phyloP scores from a whole-genome alignment of 1,140 invertebrate species.

The Lepeophtheirus salmonis region DNA sequence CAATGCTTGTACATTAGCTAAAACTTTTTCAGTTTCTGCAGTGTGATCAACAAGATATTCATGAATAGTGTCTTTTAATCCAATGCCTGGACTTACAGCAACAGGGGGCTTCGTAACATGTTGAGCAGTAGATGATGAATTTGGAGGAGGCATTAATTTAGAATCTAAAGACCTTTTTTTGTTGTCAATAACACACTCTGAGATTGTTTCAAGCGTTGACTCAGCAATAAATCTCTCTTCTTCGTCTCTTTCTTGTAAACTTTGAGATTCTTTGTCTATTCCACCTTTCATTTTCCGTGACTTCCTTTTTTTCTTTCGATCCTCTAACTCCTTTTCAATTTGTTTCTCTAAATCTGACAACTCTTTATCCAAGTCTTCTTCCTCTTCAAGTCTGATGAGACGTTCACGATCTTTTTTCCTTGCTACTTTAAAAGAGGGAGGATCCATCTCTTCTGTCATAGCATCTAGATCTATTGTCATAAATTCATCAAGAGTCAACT shows the following conservation, averaged over 20 bases:
- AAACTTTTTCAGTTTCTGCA: slow-evolving; percentile 10
- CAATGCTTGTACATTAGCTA: slow-evolving; percentile 13
- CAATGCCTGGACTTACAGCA: slow-evolving; percentile 5
- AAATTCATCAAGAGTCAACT: slow-evolving; percentile 85
- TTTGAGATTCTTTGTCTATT: no score
- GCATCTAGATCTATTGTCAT: slow-evolving; percentile 79
- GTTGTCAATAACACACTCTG: slow-evolving; percentile 19
- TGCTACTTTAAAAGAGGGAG: slow-evolving; percentile 76
- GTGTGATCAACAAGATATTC: slow-evolving; percentile 12
- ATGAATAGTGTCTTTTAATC: slow-evolving; percentile 11
- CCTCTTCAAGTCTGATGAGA: slow-evolving; percentile 23
- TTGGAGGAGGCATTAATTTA: slow-evolving; percentile 24
- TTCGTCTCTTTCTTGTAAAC: slow-evolving; percentile 16
- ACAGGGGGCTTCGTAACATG: neutral
- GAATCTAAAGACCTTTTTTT: slow-evolving; percentile 20
- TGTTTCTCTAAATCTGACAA: slow-evolving; percentile 29
- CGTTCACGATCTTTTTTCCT: slow-evolving; percentile 59
- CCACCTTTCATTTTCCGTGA: slow-evolving; percentile 35
- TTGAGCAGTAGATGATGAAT: no score
- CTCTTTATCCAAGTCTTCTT: slow-evolving; percentile 36
- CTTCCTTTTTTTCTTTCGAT: slow-evolving; percentile 38
- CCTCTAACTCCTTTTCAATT: slow-evolving; percentile 44
- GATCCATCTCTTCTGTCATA: slow-evolving; percentile 64
- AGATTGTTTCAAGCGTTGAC: slow-evolving; percentile 22
- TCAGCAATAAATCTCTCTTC: slow-evolving; percentile 23